phyloP scores from a whole-genome alignment of 2,797 vertebrate species.

The Onychomys leucogaster region DNA sequence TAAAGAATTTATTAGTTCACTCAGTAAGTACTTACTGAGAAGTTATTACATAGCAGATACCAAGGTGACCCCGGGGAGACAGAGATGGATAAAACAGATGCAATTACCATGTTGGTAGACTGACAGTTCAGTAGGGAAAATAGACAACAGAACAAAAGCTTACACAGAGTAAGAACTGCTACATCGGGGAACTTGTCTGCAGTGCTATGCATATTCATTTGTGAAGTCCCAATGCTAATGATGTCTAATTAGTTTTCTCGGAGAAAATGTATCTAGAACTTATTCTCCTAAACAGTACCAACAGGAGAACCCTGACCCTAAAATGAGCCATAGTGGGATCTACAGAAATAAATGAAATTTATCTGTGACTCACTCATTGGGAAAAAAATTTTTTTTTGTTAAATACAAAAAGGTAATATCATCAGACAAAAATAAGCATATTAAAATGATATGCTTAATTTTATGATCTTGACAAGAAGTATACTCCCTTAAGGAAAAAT shows the following conservation, averaged over 20 bases:
- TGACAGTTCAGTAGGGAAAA: neutral
- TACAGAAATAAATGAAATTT: conserved; percentile 40
- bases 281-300: neutral
- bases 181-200: neutral
- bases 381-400: conserved; percentile 29
- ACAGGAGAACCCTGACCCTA: neutral
- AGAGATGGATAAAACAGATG: neutral
- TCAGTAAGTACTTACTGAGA: neutral
- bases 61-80: neutral
- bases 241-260: conserved; percentile 48
- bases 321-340: conserved; percentile 2
- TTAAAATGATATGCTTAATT: conserved; percentile 60
- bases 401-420: conserved; percentile 13
- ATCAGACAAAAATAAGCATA: conserved; percentile 38
- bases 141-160: neutral
- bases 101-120: neutral
- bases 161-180: neutral
- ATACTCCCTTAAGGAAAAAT: conserved; percentile 5
- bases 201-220: neutral
- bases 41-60: neutral
- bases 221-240: conserved; percentile 5
- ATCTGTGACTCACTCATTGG: neutral
- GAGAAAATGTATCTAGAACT: conserved; percentile 24
- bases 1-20: neutral
- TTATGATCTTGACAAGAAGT: conserved; percentile 25